Evolutionary conservation across 2,888 invertebrate genomes (phyloP), one percentile per base, ranked within the genome.

Genomic region (Linyphia triangularis): DNA sequence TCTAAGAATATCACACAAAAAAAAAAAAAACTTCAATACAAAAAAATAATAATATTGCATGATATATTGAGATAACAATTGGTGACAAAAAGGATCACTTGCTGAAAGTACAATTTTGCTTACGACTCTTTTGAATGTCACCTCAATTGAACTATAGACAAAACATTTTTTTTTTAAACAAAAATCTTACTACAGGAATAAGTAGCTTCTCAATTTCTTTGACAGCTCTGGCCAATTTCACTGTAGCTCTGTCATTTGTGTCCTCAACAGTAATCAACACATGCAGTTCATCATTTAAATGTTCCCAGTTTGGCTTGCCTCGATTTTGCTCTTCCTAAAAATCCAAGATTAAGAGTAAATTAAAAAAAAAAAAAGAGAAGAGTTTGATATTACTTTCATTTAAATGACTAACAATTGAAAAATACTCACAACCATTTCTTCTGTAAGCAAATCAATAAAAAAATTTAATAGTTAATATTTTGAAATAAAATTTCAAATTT

Each of bases 231-330:
- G 96, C 96, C 92, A 99, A 94, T 94, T 99, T 99, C 90, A 99
- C 94, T 93, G 97, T 96, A 90, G 98, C 98, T 92, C 99, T 95
- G 94, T 99, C 99, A 93, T 98, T 97, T 90, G 99, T 97, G 93
- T 99, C 99, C 94, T 99, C 99, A 33, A 99, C 99, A 91, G 99
- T 99, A 92, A 99, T 96, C 91, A 99, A 94, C 90, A 99, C 99
- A 94, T 99, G 99, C 85, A 99, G 95, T 92, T 99, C 99, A 93
- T 99, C 99, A 92, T 98, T 98, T 93, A 99, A 94, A 93, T 99
- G 99, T 93, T 99, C 99, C 99, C 99, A 99, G 94, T 99, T 99
- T 91, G 99, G 98, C 94, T 99, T 99, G 91, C 99, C 99, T 93
- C 99, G 95, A 94, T 99, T 99, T 92, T 97, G 96, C 93, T 99